Evolutionary conservation across 2,888 invertebrate species (phyloP).

Genomic region (Mimachlamys varia): DNA sequence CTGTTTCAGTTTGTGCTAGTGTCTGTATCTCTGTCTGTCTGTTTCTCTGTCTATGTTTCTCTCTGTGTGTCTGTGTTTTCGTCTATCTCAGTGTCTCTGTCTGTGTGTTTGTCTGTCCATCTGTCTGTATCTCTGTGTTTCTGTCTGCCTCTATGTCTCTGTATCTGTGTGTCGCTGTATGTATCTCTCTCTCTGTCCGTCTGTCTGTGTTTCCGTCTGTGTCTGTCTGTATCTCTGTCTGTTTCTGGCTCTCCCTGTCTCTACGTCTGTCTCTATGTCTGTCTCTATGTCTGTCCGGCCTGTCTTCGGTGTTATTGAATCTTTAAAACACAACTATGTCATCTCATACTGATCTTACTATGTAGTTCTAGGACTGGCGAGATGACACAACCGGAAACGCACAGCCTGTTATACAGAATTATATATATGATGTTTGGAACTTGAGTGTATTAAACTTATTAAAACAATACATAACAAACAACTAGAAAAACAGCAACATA

Average conservation of each 20-base stretch:
- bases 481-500: no score
- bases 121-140: neutral
- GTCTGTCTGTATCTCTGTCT: neutral
- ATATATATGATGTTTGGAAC: no score
- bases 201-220: neutral
- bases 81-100: neutral
- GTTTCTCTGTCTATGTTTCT: neutral
- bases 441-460: no score
- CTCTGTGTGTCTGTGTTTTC: no score
- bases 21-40: neutral
- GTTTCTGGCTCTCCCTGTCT: neutral
- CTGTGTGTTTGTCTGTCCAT: neutral
- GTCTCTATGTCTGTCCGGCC: no score
- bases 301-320: no score
- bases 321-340: no score
- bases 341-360: no score
- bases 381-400: no score
- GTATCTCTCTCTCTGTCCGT: neutral
- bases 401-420: no score
- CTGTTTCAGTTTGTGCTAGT: neutral
- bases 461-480: no score
- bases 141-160: neutral
- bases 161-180: neutral
- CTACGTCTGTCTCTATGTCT: neutral
- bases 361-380: no score